Percentiles rank a stretch among this genome's conserved stretches.
Evolutionary conservation across 2,797 vertebrate genomes (phyloP).

Genomic region (Pampus argenteus): DNA sequence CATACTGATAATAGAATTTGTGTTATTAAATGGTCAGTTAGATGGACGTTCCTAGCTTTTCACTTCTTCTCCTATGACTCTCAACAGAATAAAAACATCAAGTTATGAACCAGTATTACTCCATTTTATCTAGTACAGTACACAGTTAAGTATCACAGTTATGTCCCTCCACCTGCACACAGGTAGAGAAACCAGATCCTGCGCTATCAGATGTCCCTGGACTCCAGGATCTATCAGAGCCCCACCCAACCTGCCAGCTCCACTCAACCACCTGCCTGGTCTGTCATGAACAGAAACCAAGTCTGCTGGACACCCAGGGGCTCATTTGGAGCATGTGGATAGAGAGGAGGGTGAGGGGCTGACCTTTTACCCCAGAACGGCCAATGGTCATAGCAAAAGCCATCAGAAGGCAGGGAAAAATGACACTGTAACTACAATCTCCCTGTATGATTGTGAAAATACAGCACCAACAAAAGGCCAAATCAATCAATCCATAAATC

Average conservation of each 20-base stretch:
- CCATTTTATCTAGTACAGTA: not conserved
- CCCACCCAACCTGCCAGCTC: constrained; percentile 20
- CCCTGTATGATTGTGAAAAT: not conserved
- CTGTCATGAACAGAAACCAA: constrained; percentile 1
- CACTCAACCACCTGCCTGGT: constrained; percentile 46
- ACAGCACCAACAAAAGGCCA: not conserved
- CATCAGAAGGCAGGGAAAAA: not conserved
- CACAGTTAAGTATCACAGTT: constrained; percentile 3
- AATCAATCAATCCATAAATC: constrained; percentile 7
- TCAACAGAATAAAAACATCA: no score
- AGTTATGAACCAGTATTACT: not conserved
- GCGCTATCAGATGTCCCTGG: constrained; percentile 54
- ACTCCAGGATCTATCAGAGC: not conserved
- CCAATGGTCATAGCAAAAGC: not conserved
- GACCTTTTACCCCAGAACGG: constrained; percentile 32
- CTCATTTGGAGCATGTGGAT: not conserved
- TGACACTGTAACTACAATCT: not conserved
- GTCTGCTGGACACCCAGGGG: constrained; percentile 7
- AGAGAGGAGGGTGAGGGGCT: not conserved
- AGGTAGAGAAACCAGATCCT: constrained; percentile 64
- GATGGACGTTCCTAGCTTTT: no score
- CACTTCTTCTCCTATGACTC: no score
- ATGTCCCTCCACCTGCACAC: constrained; percentile 19
- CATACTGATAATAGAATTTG: not conserved
- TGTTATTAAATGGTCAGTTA: no score